These are phyloP conservation scores for Aphidius colemani DNA, from an alignment of 2,888 invertebrate species.

Conservation along the genomic window DNA sequence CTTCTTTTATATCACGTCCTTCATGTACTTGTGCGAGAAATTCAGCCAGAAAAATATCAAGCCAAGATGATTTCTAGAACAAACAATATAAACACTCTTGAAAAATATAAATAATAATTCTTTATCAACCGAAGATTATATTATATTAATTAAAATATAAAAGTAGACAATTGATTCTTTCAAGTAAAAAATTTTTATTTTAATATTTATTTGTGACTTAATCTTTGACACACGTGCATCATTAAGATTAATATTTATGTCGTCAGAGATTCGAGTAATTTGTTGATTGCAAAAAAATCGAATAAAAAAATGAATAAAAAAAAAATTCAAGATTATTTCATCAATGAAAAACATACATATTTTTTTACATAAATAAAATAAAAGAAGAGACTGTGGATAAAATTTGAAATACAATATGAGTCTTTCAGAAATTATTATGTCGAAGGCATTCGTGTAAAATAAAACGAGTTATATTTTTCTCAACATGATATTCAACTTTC, in stretches of 20 bases:
- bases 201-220: too few relatives aligned
- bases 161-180: too few relatives aligned
- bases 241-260: too few relatives aligned
- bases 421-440: background rate
- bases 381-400: background rate
- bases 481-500: slow-evolving; percentile 7
- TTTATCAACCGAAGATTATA: background rate
- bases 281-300: too few relatives aligned
- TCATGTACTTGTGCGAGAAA: slow-evolving; percentile 66
- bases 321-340: too few relatives aligned
- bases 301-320: too few relatives aligned
- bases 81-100: background rate
- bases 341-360: background rate
- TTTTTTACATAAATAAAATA: background rate
- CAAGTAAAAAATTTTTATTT: too few relatives aligned
- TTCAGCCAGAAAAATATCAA: slow-evolving; percentile 70
- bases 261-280: too few relatives aligned
- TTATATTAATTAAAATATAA: too few relatives aligned
- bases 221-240: too few relatives aligned
- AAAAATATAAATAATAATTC: background rate
- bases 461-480: slow-evolving; percentile 1
- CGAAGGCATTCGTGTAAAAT: slow-evolving; percentile 8
- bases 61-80: slow-evolving; percentile 69
- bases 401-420: slow-evolving; percentile 9
- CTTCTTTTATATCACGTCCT: slow-evolving; percentile 65